Base-by-base conservation (phyloP, 2,888 invertebrate species). In the Acleris laterana region DNA sequence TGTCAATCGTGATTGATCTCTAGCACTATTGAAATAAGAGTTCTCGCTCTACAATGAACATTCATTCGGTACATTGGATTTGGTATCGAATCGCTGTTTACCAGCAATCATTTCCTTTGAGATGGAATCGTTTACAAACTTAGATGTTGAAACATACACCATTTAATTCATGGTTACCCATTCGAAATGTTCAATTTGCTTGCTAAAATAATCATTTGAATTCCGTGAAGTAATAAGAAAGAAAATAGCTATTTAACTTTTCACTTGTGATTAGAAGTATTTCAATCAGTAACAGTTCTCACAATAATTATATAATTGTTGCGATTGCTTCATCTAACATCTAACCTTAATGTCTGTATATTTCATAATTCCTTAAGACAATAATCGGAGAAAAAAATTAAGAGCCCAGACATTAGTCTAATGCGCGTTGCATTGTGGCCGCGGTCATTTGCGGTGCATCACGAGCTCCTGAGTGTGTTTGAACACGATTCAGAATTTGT, bases 101-200 rank as follows among this genome's bases (percentile, higher is more conserved):
- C 80, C 72, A 76, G 79, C 80, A 83, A 83, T 84, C 75, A 82
- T 87, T 84, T 84, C 80, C 80, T 80, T 82, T 76, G 80, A 83
- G 79, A 83, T 82, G 78, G 77, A 79, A 80, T 80, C 80, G 74
- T 82, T 83, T 81, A 78, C 77, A 74, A 74, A 82, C 81, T 80
- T 73, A 80, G 76, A 83, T 87, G 82, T 83, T 78, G 87, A 81
- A 89, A 88, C 77, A 71, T 76, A 70, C 70, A 77, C 82, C 83
- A 86, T 87, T 86, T 86, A 88, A 85, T 85, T 83, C 80, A 84
- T 80, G 80, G 83, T 78, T 83, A 78, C 83, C 78, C 75, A 79
- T 38, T 38, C 80, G 76, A 83, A 83, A 84, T 84, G 77, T 74
- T 80, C 72, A 72, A 77, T 73, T 73, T 68, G 64, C 67, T 62